Conservation (phyloP, 1,140 invertebrate genomes). For the Berghia stephanieae region DNA sequence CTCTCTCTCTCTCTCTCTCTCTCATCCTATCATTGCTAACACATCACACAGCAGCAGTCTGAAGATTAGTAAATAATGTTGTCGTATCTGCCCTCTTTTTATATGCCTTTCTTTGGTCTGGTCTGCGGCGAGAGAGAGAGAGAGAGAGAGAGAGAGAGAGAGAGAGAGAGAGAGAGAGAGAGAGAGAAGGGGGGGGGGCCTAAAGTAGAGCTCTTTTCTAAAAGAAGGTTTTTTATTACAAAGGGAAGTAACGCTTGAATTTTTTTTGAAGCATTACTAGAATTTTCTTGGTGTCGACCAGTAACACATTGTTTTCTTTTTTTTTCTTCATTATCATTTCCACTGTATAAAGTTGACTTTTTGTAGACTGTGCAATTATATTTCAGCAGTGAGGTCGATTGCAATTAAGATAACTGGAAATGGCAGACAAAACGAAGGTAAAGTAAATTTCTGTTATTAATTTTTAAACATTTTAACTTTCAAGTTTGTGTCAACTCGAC, state of each 20-base stretch:
- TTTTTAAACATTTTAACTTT: not conserved
- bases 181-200: not conserved
- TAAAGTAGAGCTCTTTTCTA: too few species aligned
- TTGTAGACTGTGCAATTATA: too few species aligned
- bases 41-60: not conserved
- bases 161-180: slow-evolving; percentile 17
- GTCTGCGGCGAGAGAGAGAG: not conserved
- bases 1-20: not conserved
- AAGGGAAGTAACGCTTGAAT: not conserved
- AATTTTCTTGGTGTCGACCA: too few species aligned
- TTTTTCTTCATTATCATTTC: too few species aligned
- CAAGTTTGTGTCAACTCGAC: too few species aligned
- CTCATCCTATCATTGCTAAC: not conserved
- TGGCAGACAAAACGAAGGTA: too few species aligned
- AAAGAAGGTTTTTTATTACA: too few species aligned
- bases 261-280: not conserved
- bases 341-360: too few species aligned
- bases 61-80: not conserved
- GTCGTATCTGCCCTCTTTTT: not conserved
- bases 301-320: too few species aligned
- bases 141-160: slow-evolving; percentile 30
- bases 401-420: not conserved
- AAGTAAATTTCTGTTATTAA: too few species aligned
- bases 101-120: not conserved
- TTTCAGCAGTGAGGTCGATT: too few species aligned